These are phyloP conservation scores for Volucella bombylans DNA, from an alignment of 2,888 invertebrate genomes.

Conservation along the genomic window DNA sequence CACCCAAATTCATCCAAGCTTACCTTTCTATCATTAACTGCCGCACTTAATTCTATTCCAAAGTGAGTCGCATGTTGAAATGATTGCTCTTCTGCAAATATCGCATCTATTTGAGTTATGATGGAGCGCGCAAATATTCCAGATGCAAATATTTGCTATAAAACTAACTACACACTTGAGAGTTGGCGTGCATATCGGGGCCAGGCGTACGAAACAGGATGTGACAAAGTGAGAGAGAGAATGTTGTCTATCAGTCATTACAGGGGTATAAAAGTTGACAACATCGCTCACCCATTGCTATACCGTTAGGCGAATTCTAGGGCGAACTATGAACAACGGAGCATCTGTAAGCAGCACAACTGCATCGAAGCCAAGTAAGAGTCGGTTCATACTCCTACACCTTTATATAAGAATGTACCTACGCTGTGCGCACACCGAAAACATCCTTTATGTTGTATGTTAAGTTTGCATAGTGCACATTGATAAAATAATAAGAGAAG, in stretches of 20 bases:
- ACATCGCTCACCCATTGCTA: constrained; percentile 49
- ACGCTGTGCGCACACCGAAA: constrained; percentile 24
- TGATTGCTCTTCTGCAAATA: constrained; percentile 82
- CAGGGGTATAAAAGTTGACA: constrained; percentile 59
- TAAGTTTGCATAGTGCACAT: constrained; percentile 50
- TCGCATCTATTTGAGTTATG: constrained; percentile 82
- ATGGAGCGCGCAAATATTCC: constrained; percentile 82
- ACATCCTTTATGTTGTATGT: constrained; percentile 29
- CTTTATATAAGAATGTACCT: neutral
- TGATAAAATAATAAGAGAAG: constrained; percentile 64
- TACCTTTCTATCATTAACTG: constrained; percentile 74
- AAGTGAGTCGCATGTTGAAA: constrained; percentile 81
- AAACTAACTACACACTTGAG: constrained; percentile 79
- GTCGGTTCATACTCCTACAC: constrained; percentile 30
- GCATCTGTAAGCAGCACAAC: constrained; percentile 44
- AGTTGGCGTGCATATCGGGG: constrained; percentile 78
- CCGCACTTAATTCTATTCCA: constrained; percentile 80
- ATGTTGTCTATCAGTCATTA: constrained; percentile 56
- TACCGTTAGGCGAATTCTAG: constrained; percentile 49
- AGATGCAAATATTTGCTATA: constrained; percentile 81
- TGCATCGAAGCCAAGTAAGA: constrained; percentile 49
- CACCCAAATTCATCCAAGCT: constrained; percentile 66
- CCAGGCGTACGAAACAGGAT: constrained; percentile 59
- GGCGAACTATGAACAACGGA: constrained; percentile 29
- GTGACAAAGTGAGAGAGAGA: constrained; percentile 52